Base-by-base conservation (phyloP, 2,888 invertebrate genomes). In the Hypomecis atomaria region DNA sequence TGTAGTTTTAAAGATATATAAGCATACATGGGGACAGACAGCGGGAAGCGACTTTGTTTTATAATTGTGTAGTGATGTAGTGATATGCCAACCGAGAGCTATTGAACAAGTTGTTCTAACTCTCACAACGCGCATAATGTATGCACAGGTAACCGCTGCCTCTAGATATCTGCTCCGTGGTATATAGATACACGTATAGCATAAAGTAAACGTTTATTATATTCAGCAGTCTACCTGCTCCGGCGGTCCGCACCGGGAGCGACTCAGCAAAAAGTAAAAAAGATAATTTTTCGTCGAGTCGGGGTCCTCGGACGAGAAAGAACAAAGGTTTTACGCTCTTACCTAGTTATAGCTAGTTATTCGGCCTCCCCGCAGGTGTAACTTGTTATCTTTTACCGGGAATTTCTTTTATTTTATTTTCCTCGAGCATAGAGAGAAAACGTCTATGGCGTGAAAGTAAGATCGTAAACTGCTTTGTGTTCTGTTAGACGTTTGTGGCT, bases 201-300 rank as follows among this genome's bases (percentile, higher is more conserved):
- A 78, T 76, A 76, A 69, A 62, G 69, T 71, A 69, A 83, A 77
- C 78, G 80, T 81, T 78, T 85, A 86, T 87, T 86, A 85, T 87
- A 85, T 83, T 81, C 83, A 82, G 82, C 81, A 80, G 81, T 81
- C 84, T 90, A 90, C 90, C 90, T 90, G 90, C 85, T 83, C 85
- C 78, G 78, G 74, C 79, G 79, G 86, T 78, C 78, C 83, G 82
- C 81, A 75, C 72, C 78, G 83, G 82, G 83, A 83, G 82, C 86
- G 81, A 85, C 83, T 85, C 86, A 76, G 86, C 88, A 89, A 89
- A 91, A 86, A 89, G 86, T 84, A 82, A 88, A 90, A 91, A 89
- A 89, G 88, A 88, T 87, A 89, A 88, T 88, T 88, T 89, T 90
- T 86, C 86, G 90, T 85, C 78, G 83, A 88, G 83, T 81, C 84